Conservation (phyloP, 2,888 invertebrate species). For the Yponomeuta cagnagella region DNA sequence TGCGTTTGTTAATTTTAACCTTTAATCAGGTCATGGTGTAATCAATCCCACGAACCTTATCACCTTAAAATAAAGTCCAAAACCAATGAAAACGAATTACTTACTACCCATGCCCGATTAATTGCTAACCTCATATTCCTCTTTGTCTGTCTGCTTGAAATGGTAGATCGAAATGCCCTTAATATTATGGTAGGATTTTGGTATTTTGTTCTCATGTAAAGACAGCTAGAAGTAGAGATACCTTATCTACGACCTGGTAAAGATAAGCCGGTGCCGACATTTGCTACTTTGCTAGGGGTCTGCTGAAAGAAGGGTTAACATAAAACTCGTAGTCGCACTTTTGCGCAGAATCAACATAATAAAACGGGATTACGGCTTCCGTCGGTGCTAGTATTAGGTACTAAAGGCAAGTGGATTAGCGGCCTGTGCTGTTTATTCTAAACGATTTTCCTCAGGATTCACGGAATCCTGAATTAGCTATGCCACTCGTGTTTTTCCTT, state of each 20-base stretch:
- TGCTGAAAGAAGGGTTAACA: neutral
- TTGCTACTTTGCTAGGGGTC: neutral
- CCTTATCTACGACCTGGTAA: neutral
- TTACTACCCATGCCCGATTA: no score
- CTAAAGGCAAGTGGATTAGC: neutral
- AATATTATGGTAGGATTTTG: neutral
- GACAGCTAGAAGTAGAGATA: neutral
- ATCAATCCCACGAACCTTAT: no score
- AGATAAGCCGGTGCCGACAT: neutral
- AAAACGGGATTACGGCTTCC: constrained; percentile 11
- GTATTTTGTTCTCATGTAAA: neutral
- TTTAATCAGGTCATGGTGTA: no score
- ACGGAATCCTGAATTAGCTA: neutral
- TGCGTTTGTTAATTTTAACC: neutral
- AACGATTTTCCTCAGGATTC: neutral
- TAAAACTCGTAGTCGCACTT: constrained; percentile 3
- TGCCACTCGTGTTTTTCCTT: neutral
- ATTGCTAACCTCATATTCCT: neutral
- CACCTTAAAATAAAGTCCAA: no score
- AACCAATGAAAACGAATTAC: no score
- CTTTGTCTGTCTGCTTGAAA: neutral
- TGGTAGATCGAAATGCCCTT: neutral
- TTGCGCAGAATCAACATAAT: constrained; percentile 10
- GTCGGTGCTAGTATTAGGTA: neutral
- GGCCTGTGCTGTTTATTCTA: neutral